Evolutionary conservation across 2,113 vertebrate genomes (phyloP), one percentile per base, ranked within the genome.

Genomic region (Atlantisia rogersi): DNA sequence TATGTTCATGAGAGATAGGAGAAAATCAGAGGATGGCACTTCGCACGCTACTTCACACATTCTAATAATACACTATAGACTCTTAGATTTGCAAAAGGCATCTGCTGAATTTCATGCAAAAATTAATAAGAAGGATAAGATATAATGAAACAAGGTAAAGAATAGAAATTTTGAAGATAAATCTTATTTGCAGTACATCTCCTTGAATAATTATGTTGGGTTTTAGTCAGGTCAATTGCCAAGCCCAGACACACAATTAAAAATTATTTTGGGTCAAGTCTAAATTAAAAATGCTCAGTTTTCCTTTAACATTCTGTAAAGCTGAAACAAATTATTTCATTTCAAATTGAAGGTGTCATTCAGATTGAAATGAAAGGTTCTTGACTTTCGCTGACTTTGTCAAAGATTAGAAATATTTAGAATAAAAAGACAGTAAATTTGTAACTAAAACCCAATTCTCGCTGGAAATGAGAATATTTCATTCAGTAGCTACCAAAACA

Each of bases 1-100:
- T 64, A 20, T 2, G 0, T 44, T 70, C 32, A 25, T 44, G 60
- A 75, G 32, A 82, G 39, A 83, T 1, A 78, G 67, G 26, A 77
- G 40, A 69, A 92, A 90, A 91, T 77, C 87, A 94, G 84, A 84
- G 60, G 29, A 81, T 82, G 68, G n/a, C 65, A 75, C 64, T 86
- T 92, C 2, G 1, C 60, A 73, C 86, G 24, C 59, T 53, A 25
- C 52, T 96, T 96, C 82, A 88, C 68, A 76, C 48, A 10, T 78
- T 93, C 76, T 82, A 92, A 85, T 86, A 88, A 94, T 75, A 42
- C 21, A 55, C 58, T 53, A 16, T 20, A 85, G 35, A 50, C 35
- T 71, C 62, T 60, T 29, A 79, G 35, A 56, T 92, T 82, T 84
- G 22, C 35, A 29, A 40, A 84, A 88, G 50, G 37, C 58, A 92